Conservation (phyloP, 1,140 invertebrate species). For the Hylaeus volcanicus region DNA sequence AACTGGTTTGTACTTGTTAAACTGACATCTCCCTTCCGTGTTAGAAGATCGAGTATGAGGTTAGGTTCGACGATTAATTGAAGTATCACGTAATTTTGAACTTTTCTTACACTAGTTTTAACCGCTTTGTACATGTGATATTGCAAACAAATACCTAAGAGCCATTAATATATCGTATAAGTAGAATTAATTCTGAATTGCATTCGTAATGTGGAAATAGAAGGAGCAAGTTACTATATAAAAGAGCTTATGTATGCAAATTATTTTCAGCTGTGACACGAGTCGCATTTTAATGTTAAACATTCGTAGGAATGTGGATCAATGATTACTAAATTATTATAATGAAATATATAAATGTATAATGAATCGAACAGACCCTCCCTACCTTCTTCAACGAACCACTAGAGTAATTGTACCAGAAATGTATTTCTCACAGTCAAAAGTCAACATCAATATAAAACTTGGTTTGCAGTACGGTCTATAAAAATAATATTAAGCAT, state of each 20-base stretch:
- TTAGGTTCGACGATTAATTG: constrained; percentile 55
- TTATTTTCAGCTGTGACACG: constrained; percentile 24
- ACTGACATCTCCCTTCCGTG: constrained; percentile 51
- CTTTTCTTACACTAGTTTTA: constrained; percentile 19
- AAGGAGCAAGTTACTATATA: constrained; percentile 1
- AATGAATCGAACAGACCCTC: constrained; percentile 41
- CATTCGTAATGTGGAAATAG: constrained; percentile 10
- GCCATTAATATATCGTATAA: constrained; percentile 18
- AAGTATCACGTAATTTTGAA: constrained; percentile 43
- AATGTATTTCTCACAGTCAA: constrained; percentile 50
- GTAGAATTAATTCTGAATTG: constrained; percentile 5
- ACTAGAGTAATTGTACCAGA: constrained; percentile 43
- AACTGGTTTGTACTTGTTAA: constrained; percentile 41
- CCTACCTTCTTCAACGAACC: constrained; percentile 53
- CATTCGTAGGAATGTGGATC: constrained; percentile 6
- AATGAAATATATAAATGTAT: constrained; percentile 41
- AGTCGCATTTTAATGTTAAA: constrained; percentile 43
- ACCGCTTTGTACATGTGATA: constrained; percentile 51
- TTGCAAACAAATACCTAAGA: constrained; percentile 41
- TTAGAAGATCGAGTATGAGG: constrained; percentile 44
- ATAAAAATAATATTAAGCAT: constrained; percentile 50
- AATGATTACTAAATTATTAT: constrained; percentile 27
- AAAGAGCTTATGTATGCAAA: constrained; percentile 35
- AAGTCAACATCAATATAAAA: constrained; percentile 51
- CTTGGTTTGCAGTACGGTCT: constrained; percentile 32